Evolutionary conservation across 2,888 invertebrate species (phyloP).

Genomic region (Isoperla grammatica): DNA sequence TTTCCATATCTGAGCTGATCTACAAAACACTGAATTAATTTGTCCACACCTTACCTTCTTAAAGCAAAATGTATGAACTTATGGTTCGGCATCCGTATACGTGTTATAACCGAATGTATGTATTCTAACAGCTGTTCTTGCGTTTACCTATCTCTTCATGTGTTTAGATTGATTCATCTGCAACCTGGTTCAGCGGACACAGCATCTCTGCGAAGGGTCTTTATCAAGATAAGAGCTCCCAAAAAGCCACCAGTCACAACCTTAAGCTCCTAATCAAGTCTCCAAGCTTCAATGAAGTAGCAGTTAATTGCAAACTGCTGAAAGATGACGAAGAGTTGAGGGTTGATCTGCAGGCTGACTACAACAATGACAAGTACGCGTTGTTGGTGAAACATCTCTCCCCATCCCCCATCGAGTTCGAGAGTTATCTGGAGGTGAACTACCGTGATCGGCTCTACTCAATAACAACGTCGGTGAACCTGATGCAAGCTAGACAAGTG

Average conservation of each 20-base stretch:
- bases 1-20: too few relatives aligned
- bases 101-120: too few relatives aligned
- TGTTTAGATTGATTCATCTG: conserved; percentile 67
- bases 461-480: conserved; percentile 57
- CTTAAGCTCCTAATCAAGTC: conserved; percentile 66
- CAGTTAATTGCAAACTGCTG: conserved; percentile 59
- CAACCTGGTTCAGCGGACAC: conserved; percentile 76
- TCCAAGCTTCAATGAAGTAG: conserved; percentile 64
- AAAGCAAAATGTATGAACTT: too few relatives aligned
- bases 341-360: conserved; percentile 57
- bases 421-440: conserved; percentile 60
- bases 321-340: conserved; percentile 63
- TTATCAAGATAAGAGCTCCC: conserved; percentile 68
- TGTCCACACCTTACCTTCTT: too few relatives aligned
- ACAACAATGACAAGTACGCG: conserved; percentile 61
- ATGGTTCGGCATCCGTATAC: too few relatives aligned
- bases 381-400: conserved; percentile 58
- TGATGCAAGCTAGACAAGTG: conserved; percentile 59
- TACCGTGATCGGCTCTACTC: conserved; percentile 64
- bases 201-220: conserved; percentile 63
- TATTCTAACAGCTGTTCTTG: too few relatives aligned
- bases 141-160: too few relatives aligned
- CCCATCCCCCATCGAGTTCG: conserved; percentile 54
- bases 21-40: too few relatives aligned
- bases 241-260: conserved; percentile 57